Base-by-base conservation (phyloP, 2,888 invertebrate genomes). In the Ennomos erosarius region DNA sequence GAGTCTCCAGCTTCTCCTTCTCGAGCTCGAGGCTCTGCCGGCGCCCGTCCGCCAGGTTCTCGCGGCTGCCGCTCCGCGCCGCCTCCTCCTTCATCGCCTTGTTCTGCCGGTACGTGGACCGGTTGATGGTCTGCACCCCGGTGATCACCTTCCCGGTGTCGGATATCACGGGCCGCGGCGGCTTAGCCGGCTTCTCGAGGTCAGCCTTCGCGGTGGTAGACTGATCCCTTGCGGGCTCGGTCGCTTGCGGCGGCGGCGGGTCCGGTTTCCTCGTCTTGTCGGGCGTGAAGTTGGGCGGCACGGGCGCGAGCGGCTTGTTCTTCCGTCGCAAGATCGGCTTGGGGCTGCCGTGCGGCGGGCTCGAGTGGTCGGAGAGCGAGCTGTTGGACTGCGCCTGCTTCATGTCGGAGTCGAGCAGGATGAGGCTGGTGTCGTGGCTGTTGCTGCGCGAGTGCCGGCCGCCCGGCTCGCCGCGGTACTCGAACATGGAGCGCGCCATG, bases 341-440 rank as follows among this genome's bases (percentile, higher is more conserved):
- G 12, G 96, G 97, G 84, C 97, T 97, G 38, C 96, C 94, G 70
- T 95, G 94, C 5, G 95, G 95, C 62, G 95, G 95, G 85, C 95
- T 95, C 73, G 93, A 94, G 70, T 93, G 93, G 76, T 95, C 95
- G 11, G 94, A 95, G 5, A 95, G 86, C 62, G 95, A 95, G 73
- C 95, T 95, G 74, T 94, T 95, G 0, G 95, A 95, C 73, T 95
- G 94, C 53, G 95, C 94, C 68, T 95, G 90, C 66, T 94, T 94
- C 59, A 93, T 91, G 52, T 92, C 90, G 64, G 84, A 85, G 33
- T 92, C 92, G 55, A 93, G 70, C 43, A 93, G 76, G 64, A 91
- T 93, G 62, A 93, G 84, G 75, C 93, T 93, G 65, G 94, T 93
- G 81, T 94, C 94, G 76, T 94, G 93, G 76, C 94, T 94, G 79